Base-by-base conservation (phyloP, 2,797 vertebrate species). In the Gymnoscopelus microlampas region DNA sequence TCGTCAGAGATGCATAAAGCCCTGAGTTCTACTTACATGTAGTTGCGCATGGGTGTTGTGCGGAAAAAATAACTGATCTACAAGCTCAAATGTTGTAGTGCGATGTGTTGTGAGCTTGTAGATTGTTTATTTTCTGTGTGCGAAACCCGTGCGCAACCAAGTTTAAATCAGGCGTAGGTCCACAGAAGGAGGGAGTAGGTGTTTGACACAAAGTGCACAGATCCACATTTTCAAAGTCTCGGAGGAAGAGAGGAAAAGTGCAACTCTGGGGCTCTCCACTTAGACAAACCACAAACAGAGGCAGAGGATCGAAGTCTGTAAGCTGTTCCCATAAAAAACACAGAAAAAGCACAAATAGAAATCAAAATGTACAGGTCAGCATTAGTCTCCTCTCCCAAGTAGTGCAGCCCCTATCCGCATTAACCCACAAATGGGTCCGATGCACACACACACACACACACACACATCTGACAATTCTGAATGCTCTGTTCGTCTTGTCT, bases 1-100 rank as follows among this genome's bases (percentile, higher is more conserved):
- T 71, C 78, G 74, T 85, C 81, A 73, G 87, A 90, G 88, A 86
- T 87, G 84, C 73, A 76, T 44, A 44, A 44, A 44, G 39, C 7
- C 39, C 19, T 2, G 39, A 44, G 39, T 44, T 44, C 39, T 44
- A 10, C 39, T 44, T 44, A 2, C 39, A 44, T 44, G 39, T 44
- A 9, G 3, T 44, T 44, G 39, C 8, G 5, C 35, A 39, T 3
- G 4, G 35, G 35, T 3, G 7, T 39, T 4, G 4, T 39, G 35
- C 35, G 5, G 5, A 3, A 39, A 39, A 29, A 39, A 39, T 39
- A 8, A 39, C 35, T 5, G 26, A 39, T 39, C 35, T 39, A 8
- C 35, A 29, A 29, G 26, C 26, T 29, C 26, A 29, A 1, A 29
- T 29, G 26, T 29, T 29, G 26, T 29, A 29, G 26, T 2, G 26